Evolutionary conservation across 1,140 invertebrate genomes (phyloP), one percentile per base, ranked within the genome.

Genomic region (Drosophila triauraria): DNA sequence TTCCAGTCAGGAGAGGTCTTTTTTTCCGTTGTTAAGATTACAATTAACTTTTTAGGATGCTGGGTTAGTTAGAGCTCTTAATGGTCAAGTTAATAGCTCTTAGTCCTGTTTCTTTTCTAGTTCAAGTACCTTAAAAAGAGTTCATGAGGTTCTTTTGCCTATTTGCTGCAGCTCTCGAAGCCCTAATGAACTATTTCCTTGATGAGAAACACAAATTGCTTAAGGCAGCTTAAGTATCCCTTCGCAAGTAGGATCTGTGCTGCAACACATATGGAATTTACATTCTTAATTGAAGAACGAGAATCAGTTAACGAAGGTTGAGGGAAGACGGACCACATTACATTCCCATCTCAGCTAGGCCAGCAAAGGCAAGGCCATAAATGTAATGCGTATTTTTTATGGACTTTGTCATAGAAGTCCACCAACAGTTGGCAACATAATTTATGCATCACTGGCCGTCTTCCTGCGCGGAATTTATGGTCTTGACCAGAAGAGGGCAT

Each of bases 341-440:
- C 58, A 68, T 51, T 68, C 58, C 20, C 63, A 57, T 42, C 40
- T 12, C 15, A 38, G 32, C 20, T 13, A 43, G 43, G 32, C 56
- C 64, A 48, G 63, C 69, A 65, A 78, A 64, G 53, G 47, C 82
- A 75, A 64, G 58, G 47, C 82, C 82, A 85, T 86, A 85, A 86
- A 85, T 54, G 78, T 79, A 78, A 85, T 85, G 82, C 54, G 50
- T 71, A 75, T 54, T 79, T 67, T 70, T 88, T 81, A 90, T 76
- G 87, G 77, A 65, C 53, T 58, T 83, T 78, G 84, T 87, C 84
- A 82, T 86, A 86, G 82, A 82, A 79, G 78, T 86, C 65, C 81
- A 82, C 58, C 74, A 78, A 80, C 44, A 43, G 67, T 72, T 72
- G 69, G 74, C 46, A 90, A 78, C 84, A 90, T 87, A 87, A 87